Percentiles rank a stretch among this genome's conserved stretches.
These are phyloP conservation scores for Brachylomia viminalis DNA, from an alignment of 2,888 invertebrate species.

Conservation along the genomic window DNA sequence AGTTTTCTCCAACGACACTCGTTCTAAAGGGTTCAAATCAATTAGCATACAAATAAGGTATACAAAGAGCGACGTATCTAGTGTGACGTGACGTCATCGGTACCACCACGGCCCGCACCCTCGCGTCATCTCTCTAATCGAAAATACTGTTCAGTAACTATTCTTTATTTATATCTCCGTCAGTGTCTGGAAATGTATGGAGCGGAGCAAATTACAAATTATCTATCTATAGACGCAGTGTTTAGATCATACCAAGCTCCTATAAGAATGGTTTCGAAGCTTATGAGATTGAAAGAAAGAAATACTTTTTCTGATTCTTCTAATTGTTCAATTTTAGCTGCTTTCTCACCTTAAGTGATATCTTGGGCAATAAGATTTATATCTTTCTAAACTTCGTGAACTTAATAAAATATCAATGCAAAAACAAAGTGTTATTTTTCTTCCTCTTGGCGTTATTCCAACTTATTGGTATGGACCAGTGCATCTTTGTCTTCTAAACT, in stretches of 20 bases:
- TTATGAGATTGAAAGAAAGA: neutral
- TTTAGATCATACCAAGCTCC: constrained; percentile 50
- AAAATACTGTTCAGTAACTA: constrained; percentile 75
- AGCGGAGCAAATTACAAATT: constrained; percentile 68
- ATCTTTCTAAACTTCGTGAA: constrained; percentile 22
- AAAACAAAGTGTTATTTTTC: constrained; percentile 43
- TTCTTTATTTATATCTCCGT: constrained; percentile 75
- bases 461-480: constrained; percentile 45
- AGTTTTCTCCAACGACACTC: constrained; percentile 7
- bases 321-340: constrained; percentile 3
- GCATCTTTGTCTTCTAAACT: constrained; percentile 47
- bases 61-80: constrained; percentile 65
- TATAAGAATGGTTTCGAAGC: constrained; percentile 32
- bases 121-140: constrained; percentile 76
- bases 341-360: neutral
- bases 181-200: constrained; percentile 73
- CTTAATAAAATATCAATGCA: constrained; percentile 29
- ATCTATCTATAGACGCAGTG: constrained; percentile 69
- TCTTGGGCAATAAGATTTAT: constrained; percentile 20
- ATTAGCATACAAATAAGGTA: constrained; percentile 60
- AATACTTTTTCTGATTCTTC: neutral
- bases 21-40: constrained; percentile 59
- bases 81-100: constrained; percentile 71
- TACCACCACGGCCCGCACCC: constrained; percentile 69
- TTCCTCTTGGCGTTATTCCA: constrained; percentile 40